These are phyloP conservation scores for Orthosia incerta DNA, from an alignment of 2,888 invertebrate genomes.

Conservation along the genomic window DNA sequence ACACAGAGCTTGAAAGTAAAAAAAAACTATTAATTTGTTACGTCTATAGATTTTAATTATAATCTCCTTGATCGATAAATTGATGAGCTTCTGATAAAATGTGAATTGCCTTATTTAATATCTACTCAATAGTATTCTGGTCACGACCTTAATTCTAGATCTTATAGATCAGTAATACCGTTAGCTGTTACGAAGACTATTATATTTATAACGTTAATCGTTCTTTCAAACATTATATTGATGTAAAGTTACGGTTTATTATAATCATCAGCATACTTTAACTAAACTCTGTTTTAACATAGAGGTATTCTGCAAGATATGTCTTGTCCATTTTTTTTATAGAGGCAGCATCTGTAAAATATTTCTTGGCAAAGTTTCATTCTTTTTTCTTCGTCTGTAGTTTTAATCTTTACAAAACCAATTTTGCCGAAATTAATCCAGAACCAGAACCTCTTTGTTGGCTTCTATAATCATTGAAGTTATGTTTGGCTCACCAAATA, in stretches of 20 bases:
- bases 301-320: neutral
- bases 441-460: no score
- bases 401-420: neutral
- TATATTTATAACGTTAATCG: neutral
- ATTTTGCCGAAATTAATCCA: neutral
- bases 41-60: neutral
- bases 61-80: neutral
- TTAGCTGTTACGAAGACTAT: neutral
- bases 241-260: constrained; percentile 3
- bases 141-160: constrained; percentile 30
- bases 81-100: constrained; percentile 12
- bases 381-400: neutral
- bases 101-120: constrained; percentile 7
- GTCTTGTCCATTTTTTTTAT: neutral
- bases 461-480: neutral
- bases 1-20: neutral
- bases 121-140: neutral
- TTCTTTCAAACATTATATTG: constrained; percentile 6
- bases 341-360: neutral
- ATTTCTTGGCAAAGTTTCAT: no score
- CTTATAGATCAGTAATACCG: constrained; percentile 13
- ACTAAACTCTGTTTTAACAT: neutral
- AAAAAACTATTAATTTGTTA: neutral
- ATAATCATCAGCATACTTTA: neutral
- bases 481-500: neutral